Conservation (phyloP, 2,888 invertebrate species). For the Drosophila kanekoi region DNA sequence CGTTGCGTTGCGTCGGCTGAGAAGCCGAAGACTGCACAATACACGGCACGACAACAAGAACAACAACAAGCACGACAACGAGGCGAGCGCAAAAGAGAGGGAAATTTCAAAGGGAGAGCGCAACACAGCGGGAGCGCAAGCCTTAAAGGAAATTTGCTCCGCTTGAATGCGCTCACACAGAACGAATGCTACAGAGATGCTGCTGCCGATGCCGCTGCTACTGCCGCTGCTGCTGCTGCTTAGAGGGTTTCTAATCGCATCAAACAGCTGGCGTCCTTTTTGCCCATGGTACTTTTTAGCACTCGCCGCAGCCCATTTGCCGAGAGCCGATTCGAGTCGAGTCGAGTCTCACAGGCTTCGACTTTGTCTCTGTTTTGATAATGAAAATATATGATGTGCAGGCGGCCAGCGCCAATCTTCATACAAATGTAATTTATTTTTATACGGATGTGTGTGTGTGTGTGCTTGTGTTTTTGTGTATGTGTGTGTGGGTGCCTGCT, state of each 20-base stretch:
- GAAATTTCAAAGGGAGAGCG: constrained; percentile 39
- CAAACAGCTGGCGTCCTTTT: constrained; percentile 70
- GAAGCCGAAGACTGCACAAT: constrained; percentile 30
- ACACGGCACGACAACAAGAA: neutral
- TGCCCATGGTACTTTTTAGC: constrained; percentile 55
- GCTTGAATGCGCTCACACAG: constrained; percentile 27
- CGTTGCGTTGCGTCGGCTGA: neutral
- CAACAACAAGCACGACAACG: constrained; percentile 5
- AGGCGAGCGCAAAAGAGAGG: constrained; percentile 14
- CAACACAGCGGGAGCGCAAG: constrained; percentile 26
- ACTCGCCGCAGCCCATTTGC: constrained; percentile 29
- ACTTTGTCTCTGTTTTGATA: constrained; percentile 78
- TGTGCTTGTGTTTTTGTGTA: constrained; percentile 21
- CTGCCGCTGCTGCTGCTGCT: constrained; percentile 11
- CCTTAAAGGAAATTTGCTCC: constrained; percentile 57
- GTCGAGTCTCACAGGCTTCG: constrained; percentile 29
- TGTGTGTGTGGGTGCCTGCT: constrained; percentile 28
- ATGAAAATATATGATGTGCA: constrained; percentile 82
- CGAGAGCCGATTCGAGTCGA: constrained; percentile 23
- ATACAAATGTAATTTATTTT: constrained; percentile 82
- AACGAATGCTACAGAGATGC: constrained; percentile 24
- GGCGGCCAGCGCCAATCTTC: constrained; percentile 77
- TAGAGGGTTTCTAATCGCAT: constrained; percentile 63
- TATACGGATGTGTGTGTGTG: constrained; percentile 54
- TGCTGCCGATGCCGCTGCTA: neutral